These are phyloP conservation scores for Octopus sinensis DNA, from an alignment of 1,140 invertebrate species.

Conservation along the genomic window DNA sequence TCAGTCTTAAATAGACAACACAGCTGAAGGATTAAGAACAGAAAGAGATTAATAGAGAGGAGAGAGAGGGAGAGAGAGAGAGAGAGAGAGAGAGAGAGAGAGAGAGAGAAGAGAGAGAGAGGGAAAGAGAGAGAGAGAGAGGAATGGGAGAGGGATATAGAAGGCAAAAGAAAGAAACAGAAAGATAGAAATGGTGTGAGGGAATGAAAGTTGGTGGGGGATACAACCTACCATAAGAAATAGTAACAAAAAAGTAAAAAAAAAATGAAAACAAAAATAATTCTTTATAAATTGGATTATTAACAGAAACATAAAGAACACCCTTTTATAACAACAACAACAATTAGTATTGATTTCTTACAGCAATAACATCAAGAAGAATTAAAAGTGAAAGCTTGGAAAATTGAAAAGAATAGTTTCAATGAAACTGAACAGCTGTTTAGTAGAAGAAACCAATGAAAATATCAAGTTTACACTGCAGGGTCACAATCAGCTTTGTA, in stretches of 20 bases:
- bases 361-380: too few relatives aligned
- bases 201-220: not conserved
- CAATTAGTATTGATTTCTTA: too few relatives aligned
- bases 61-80: not conserved
- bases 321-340: too few relatives aligned
- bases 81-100: slow-evolving; percentile 7
- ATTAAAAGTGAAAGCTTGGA: too few relatives aligned
- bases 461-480: too few relatives aligned
- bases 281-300: too few relatives aligned
- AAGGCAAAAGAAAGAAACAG: slow-evolving; percentile 10
- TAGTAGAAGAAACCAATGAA: too few relatives aligned
- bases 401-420: too few relatives aligned
- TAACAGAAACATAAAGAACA: too few relatives aligned
- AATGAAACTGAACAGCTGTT: too few relatives aligned
- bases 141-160: slow-evolving; percentile 15
- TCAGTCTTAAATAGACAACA: not conserved
- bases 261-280: not conserved
- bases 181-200: not conserved
- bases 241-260: not conserved
- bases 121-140: not conserved
- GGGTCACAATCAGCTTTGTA: too few relatives aligned
- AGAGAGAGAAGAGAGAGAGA: not conserved
- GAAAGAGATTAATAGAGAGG: slow-evolving; percentile 12
- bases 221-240: not conserved
- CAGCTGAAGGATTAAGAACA: slow-evolving; percentile 15